Evolutionary conservation across 2,797 vertebrate species (phyloP).

Genomic region (Mareca penelope): DNA sequence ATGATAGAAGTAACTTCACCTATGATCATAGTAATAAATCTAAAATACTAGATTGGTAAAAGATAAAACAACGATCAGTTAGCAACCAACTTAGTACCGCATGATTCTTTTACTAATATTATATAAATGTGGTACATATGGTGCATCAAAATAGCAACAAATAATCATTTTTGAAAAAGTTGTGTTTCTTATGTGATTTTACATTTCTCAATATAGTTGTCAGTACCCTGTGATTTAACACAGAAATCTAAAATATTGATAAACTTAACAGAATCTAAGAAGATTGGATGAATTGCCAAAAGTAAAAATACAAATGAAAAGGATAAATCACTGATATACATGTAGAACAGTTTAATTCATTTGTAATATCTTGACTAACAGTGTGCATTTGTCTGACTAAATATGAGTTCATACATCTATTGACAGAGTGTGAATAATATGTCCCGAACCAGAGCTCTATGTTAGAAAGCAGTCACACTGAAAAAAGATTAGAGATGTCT

Average conservation of each 20-base stretch:
- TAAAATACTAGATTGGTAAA: background rate
- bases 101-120: background rate
- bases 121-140: background rate
- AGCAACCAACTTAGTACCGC: background rate
- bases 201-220: background rate
- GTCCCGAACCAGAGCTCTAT: background rate
- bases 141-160: background rate
- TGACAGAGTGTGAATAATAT: background rate
- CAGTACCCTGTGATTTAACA: background rate
- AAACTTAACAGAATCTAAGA: background rate
- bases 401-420: background rate
- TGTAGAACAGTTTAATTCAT: background rate
- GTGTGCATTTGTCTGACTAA: background rate
- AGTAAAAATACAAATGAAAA: background rate
- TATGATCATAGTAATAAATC: background rate
- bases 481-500: background rate
- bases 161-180: background rate
- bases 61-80: background rate
- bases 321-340: background rate
- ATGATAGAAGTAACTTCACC: background rate
- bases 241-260: background rate
- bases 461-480: background rate
- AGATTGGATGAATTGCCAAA: background rate
- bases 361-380: background rate
- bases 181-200: background rate